These are phyloP conservation scores for Alligator sinensis DNA, from an alignment of 2,113 vertebrate species.

Conservation along the genomic window DNA sequence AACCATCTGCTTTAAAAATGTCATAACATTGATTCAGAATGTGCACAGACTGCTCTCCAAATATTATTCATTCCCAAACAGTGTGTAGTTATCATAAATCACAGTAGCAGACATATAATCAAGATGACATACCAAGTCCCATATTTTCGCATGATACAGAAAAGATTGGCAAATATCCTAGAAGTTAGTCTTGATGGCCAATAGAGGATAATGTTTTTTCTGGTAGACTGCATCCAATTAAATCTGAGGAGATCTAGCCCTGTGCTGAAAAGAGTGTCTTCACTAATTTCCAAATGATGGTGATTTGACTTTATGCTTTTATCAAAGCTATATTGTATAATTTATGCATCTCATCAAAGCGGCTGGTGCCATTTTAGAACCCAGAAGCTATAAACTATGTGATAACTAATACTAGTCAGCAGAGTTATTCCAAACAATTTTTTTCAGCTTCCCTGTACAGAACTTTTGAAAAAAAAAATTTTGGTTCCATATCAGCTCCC, in stretches of 20 bases:
- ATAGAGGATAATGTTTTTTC: not conserved
- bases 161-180: constrained; percentile 48
- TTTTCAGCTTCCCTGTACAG: not conserved
- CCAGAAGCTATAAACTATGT: not conserved
- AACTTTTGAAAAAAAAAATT: constrained; percentile 9
- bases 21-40: constrained; percentile 67
- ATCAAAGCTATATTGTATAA: not conserved
- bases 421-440: not conserved
- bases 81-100: not conserved
- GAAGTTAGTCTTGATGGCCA: not conserved
- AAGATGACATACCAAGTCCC: constrained; percentile 36
- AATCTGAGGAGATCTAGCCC: not conserved
- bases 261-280: not conserved
- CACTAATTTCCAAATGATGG: constrained; percentile 8
- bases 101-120: constrained; percentile 50
- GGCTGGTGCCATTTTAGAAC: constrained; percentile 18
- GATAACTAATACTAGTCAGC: not conserved
- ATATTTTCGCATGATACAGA: constrained; percentile 38
- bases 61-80: constrained; percentile 58
- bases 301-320: not conserved
- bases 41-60: constrained; percentile 63
- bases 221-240: not conserved
- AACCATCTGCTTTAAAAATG: constrained; percentile 76
- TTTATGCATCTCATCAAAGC: not conserved
- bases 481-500: not conserved